Evolutionary conservation across 2,888 invertebrate species (phyloP), one percentile per base, ranked within the genome.

Genomic region (Uloborus plumipes): DNA sequence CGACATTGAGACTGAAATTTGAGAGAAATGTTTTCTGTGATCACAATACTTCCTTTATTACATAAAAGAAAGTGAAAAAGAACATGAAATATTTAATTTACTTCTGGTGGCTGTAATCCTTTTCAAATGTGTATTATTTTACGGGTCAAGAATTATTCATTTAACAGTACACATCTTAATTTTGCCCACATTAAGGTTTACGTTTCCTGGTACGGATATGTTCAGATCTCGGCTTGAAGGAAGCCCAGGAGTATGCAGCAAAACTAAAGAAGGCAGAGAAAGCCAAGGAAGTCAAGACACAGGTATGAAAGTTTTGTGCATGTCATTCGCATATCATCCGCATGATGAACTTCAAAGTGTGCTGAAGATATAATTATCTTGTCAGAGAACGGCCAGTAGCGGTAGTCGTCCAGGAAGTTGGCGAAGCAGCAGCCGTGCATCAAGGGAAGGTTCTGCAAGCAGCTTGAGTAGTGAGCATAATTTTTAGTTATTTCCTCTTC

Each of bases 191-290:
- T 11, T 39, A 39, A 93, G 94, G 94, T 90, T 90, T 98, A 72
- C 94, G 95, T 89, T 93, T 95, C 88, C 91, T 98, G 87, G 94
- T 96, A n/a, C 92, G 95, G 86, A 89, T 98, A 69, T 94, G 95
- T 88, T 94, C 94, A 51, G 97, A 97, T 88, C 92, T 98, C 87
- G 98, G 98, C 0, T 91, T 98, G 88, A 92, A 94, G 55, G 98
- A 99, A 88, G 94, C 96, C 0, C 93, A 94, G 85, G 93, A 94
- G 22, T 98, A 97, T 90, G 92, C 93, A 0, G 90, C 93, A 51
- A 96, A 97, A 88, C 91, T 98, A 88, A 94, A 95, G 87, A 94
- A 95, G 84, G 93, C 91, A 4, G 91, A 92, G 85, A 89, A 89
- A 84, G 88, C 89, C 0, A 89, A 89, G 73, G 89, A 90, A 86